Conservation (phyloP, 2,888 invertebrate genomes). For the Idaea straminata region DNA sequence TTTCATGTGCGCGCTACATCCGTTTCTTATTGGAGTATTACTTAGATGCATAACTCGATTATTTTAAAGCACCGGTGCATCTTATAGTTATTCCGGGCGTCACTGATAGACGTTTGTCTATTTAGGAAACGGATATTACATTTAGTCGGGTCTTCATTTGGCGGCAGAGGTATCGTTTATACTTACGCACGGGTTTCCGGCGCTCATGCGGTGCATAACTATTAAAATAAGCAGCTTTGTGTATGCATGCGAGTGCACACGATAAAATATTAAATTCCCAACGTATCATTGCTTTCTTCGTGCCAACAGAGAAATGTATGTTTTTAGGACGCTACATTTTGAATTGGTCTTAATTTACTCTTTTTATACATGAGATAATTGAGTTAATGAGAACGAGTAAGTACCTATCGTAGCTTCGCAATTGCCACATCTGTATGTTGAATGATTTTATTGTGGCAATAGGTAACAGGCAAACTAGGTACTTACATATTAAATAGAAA, state of each 20-base stretch:
- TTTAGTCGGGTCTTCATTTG: conserved; percentile 77
- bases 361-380: neutral
- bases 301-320: conserved; percentile 53
- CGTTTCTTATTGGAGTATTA: conserved; percentile 36
- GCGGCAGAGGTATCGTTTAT: conserved; percentile 71
- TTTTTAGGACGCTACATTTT: conserved; percentile 47
- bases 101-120: conserved; percentile 77
- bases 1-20: conserved; percentile 25
- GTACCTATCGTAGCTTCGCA: no score
- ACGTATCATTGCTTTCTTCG: conserved; percentile 64
- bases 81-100: conserved; percentile 76
- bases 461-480: no score
- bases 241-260: conserved; percentile 60
- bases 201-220: conserved; percentile 72
- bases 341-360: neutral
- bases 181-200: conserved; percentile 74
- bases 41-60: conserved; percentile 40
- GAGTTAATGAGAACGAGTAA: neutral
- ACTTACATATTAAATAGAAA: no score
- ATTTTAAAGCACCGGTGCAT: conserved; percentile 54
- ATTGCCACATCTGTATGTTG: no score
- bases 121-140: conserved; percentile 81
- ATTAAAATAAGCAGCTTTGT: conserved; percentile 66
- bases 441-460: no score
- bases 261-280: conserved; percentile 67